A percentile compares a stretch with the other conserved stretches of the same genome.
These are phyloP conservation scores for Ptiloglossa arizonensis DNA, from an alignment of 1,140 invertebrate genomes.

Conservation along the genomic window DNA sequence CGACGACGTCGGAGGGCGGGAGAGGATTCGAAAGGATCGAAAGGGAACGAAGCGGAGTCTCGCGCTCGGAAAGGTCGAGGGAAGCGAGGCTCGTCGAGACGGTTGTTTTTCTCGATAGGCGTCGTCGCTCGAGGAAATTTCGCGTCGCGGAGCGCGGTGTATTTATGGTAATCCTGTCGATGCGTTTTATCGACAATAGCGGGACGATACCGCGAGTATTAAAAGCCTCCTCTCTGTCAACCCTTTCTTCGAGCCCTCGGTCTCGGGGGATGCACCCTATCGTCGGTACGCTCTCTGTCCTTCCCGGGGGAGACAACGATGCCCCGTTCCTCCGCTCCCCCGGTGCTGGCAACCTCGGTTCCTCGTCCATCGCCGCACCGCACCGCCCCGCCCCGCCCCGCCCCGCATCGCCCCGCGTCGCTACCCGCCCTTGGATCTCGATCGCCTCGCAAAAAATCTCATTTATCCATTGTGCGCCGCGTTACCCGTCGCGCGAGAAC, in stretches of 20 bases:
- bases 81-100: too few relatives aligned
- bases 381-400: too few relatives aligned
- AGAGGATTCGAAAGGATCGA: too few relatives aligned
- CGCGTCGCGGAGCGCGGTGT: conserved; percentile 41
- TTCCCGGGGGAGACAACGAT: conserved; percentile 77
- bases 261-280: conserved; percentile 79
- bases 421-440: conserved; percentile 75
- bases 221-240: conserved; percentile 79
- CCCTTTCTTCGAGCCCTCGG: conserved; percentile 75
- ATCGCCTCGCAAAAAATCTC: conserved; percentile 81
- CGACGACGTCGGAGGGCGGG: too few relatives aligned
- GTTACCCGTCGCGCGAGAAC: conserved; percentile 62
- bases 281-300: conserved; percentile 76
- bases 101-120: background rate
- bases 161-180: conserved; percentile 77
- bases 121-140: conserved; percentile 29
- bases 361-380: conserved; percentile 51
- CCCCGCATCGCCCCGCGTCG: too few relatives aligned
- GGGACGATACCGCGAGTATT: conserved; percentile 75
- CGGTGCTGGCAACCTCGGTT: conserved; percentile 45
- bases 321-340: conserved; percentile 60
- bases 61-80: too few relatives aligned
- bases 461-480: conserved; percentile 79
- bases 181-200: conserved; percentile 78
- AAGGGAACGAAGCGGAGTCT: too few relatives aligned